phyloP scores from a whole-genome alignment of 2,797 vertebrate genomes.

The Cuniculus paca region DNA sequence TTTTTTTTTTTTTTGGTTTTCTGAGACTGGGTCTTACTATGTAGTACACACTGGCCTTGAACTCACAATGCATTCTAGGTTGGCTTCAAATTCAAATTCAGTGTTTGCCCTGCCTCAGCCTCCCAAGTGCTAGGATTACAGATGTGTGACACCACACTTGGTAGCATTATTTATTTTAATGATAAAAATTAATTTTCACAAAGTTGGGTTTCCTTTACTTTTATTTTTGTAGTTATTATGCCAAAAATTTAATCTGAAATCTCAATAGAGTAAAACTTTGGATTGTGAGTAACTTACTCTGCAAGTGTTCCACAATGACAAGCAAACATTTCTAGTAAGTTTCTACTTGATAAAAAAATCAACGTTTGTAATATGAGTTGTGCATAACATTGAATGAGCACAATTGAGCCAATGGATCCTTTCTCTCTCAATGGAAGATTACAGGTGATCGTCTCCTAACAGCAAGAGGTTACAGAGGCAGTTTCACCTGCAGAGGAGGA shows the following conservation, averaged over 20 bases:
- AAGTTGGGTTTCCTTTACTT: not conserved
- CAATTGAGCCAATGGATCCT: not conserved
- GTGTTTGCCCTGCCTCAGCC: too few species aligned
- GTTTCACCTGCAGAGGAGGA: not conserved
- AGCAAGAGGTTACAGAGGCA: not conserved
- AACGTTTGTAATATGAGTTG: not conserved
- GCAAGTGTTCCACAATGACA: not conserved
- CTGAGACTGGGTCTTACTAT: too few species aligned
- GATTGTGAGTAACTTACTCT: not conserved
- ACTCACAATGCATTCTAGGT: not conserved
- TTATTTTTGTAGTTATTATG: not conserved
- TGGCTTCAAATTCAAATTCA: too few species aligned
- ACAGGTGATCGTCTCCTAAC: not conserved
- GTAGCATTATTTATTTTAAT: not conserved
- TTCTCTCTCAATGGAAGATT: not conserved
- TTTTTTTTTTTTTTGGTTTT: too few species aligned
- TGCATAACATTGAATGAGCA: not conserved
- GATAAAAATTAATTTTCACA: not conserved
- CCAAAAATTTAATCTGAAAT: slow-evolving; percentile 17
- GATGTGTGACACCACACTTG: too few species aligned
- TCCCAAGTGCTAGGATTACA: too few species aligned
- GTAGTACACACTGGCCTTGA: too few species aligned
- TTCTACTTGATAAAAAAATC: not conserved
- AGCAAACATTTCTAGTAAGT: not conserved
- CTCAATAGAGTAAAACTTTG: not conserved